Percentiles rank a stretch among this genome's conserved stretches.
phyloP scores from a whole-genome alignment of 1,140 invertebrate species.

The Drosophila equinoxialis region DNA sequence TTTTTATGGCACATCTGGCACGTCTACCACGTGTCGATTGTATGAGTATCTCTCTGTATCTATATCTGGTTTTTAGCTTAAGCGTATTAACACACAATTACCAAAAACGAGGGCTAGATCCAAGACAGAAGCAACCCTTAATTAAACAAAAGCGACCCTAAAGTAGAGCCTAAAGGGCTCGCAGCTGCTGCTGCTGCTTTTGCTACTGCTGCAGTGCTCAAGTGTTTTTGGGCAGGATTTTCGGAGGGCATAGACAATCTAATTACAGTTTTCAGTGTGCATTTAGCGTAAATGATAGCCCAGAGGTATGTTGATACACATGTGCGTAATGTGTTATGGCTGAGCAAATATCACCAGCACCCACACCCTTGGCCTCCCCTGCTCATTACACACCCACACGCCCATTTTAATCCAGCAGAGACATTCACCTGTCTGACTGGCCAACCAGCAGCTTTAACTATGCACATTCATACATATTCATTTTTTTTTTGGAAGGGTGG shows the following conservation, averaged over 20 bases:
- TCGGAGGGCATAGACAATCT: slow-evolving; percentile 62
- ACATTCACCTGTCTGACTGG: slow-evolving; percentile 53
- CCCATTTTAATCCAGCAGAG: slow-evolving; percentile 23
- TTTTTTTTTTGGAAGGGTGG: slow-evolving; percentile 22
- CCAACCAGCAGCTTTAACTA: background rate
- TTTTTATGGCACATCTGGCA: slow-evolving; percentile 39
- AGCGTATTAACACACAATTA: slow-evolving; percentile 61
- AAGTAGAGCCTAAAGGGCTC: slow-evolving; percentile 40
- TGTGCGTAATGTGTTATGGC: slow-evolving; percentile 56
- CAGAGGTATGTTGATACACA: slow-evolving; percentile 36
- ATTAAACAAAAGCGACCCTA: slow-evolving; percentile 44
- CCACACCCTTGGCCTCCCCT: background rate
- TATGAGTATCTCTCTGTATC: slow-evolving; percentile 23
- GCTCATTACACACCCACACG: background rate
- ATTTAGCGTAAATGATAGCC: slow-evolving; percentile 74
- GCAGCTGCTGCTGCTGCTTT: slow-evolving; percentile 23
- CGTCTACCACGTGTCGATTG: slow-evolving; percentile 33
- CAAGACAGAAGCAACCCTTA: slow-evolving; percentile 49
- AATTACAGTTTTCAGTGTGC: slow-evolving; percentile 69
- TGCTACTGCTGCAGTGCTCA: slow-evolving; percentile 18
- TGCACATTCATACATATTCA: background rate
- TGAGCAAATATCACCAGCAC: slow-evolving; percentile 39
- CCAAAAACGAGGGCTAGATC: slow-evolving; percentile 18
- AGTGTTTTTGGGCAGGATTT: slow-evolving; percentile 50
- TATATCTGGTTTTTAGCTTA: slow-evolving; percentile 53